phyloP scores from a whole-genome alignment of 2,113 vertebrate genomes.

The Mungos mungo region DNA sequence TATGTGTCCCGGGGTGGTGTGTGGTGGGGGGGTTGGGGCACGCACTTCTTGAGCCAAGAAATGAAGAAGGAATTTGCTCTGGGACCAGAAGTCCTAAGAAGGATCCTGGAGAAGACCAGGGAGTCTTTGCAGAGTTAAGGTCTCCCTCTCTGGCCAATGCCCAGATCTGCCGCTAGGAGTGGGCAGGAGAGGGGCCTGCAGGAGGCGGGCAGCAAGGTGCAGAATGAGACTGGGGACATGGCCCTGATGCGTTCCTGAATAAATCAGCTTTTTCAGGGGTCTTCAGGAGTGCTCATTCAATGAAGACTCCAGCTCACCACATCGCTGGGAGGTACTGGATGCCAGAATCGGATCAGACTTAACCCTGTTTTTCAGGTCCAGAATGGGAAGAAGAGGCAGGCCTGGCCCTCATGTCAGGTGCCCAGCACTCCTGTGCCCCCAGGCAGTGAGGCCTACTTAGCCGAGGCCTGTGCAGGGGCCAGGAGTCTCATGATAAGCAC shows the following conservation, averaged over 20 bases:
- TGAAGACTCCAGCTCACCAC: neutral
- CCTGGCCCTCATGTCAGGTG: neutral
- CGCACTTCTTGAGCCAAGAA: neutral
- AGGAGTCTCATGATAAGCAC: neutral
- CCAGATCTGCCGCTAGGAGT: neutral
- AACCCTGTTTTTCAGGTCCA: no score
- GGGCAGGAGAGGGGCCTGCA: neutral
- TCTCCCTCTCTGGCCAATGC: neutral
- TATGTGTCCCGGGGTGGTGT: neutral
- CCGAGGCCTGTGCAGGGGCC: neutral
- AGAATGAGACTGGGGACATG: neutral
- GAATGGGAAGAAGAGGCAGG: neutral
- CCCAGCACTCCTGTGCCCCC: neutral
- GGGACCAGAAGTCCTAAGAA: neutral
- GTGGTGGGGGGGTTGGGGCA: neutral
- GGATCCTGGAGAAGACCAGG: neutral
- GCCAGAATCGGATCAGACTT: neutral
- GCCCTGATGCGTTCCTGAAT: neutral
- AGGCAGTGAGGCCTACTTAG: neutral
- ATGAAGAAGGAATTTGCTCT: neutral
- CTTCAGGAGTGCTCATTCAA: neutral
- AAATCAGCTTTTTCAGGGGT: neutral
- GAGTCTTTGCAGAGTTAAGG: neutral
- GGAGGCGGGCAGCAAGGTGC: no score
- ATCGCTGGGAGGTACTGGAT: neutral